These are phyloP conservation scores for Dendrolimus punctatus DNA, from an alignment of 1,140 invertebrate genomes.

Conservation along the genomic window DNA sequence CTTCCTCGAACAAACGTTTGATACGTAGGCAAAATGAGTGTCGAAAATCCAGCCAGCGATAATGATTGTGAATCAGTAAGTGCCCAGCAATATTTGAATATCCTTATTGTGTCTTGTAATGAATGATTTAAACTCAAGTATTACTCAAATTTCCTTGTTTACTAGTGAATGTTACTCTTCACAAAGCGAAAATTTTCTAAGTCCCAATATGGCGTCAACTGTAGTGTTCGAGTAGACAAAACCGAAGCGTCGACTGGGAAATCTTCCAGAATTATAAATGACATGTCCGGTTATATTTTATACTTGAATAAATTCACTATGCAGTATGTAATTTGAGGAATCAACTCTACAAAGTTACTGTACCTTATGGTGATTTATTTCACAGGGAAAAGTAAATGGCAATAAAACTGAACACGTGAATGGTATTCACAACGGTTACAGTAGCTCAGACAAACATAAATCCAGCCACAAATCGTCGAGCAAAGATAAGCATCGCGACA, in stretches of 20 bases:
- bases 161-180: slow-evolving; percentile 44
- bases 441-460: slow-evolving; percentile 75
- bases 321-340: too few relatives aligned
- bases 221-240: slow-evolving; percentile 72
- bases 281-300: neutral
- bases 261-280: slow-evolving; percentile 11
- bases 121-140: slow-evolving; percentile 14
- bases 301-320: too few relatives aligned
- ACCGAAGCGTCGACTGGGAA: slow-evolving; percentile 40
- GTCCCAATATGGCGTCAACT: slow-evolving; percentile 88
- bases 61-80: slow-evolving; percentile 67
- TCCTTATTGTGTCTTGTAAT: slow-evolving; percentile 19
- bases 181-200: slow-evolving; percentile 83
- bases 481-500: slow-evolving; percentile 78
- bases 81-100: slow-evolving; percentile 30
- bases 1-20: slow-evolving; percentile 49
- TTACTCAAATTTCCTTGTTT: slow-evolving; percentile 26
- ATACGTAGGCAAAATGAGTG: slow-evolving; percentile 71
- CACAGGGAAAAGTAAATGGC: slow-evolving; percentile 65
- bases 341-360: slow-evolving; percentile 6
- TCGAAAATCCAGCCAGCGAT: slow-evolving; percentile 64
- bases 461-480: slow-evolving; percentile 79
- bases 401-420: slow-evolving; percentile 76
- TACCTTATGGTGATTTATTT: slow-evolving; percentile 20
- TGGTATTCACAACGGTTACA: slow-evolving; percentile 80